phyloP scores from a whole-genome alignment of 2,888 invertebrate species.

The Dusona sp. region DNA sequence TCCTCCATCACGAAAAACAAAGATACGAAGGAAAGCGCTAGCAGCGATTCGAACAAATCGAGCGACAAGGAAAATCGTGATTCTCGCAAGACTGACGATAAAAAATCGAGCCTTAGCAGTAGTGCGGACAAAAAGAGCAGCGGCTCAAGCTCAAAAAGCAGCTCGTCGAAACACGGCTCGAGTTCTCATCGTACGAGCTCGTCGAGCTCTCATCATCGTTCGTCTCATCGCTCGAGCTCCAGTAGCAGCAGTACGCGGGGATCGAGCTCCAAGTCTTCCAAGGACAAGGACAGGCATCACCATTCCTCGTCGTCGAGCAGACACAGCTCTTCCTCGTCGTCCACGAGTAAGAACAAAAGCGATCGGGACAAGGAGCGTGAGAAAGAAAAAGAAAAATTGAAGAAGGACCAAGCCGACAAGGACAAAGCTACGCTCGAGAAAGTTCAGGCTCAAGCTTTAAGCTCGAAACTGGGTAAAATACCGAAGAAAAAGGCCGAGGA shows the following conservation, averaged over 20 bases:
- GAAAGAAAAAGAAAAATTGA: constrained; percentile 85
- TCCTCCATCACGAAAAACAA: constrained; percentile 69
- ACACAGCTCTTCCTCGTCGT: constrained; percentile 71
- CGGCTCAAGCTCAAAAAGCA: constrained; percentile 73
- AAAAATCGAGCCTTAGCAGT: constrained; percentile 73
- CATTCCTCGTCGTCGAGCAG: constrained; percentile 74
- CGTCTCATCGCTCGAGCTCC: constrained; percentile 77
- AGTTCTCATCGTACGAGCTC: constrained; percentile 73
- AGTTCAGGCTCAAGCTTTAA: constrained; percentile 88
- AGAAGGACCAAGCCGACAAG: constrained; percentile 87
- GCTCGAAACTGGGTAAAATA: constrained; percentile 90
- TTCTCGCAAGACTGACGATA: constrained; percentile 85
- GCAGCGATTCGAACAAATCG: constrained; percentile 85
- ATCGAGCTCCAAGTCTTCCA: constrained; percentile 81
- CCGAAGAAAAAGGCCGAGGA: constrained; percentile 89
- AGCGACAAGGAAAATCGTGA: constrained; percentile 85
- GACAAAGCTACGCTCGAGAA: constrained; percentile 90
- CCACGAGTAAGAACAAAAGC: constrained; percentile 74
- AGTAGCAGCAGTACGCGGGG: constrained; percentile 70
- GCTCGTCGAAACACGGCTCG: constrained; percentile 79
- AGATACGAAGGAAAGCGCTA: constrained; percentile 70
- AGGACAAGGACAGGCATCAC: constrained; percentile 79
- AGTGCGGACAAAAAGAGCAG: constrained; percentile 63
- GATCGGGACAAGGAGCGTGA: constrained; percentile 84
- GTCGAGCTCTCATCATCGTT: constrained; percentile 71